A percentile compares a stretch with the other conserved stretches of the same genome.
Conservation (phyloP, 2,888 invertebrate genomes). For the Bombylius major region DNA sequence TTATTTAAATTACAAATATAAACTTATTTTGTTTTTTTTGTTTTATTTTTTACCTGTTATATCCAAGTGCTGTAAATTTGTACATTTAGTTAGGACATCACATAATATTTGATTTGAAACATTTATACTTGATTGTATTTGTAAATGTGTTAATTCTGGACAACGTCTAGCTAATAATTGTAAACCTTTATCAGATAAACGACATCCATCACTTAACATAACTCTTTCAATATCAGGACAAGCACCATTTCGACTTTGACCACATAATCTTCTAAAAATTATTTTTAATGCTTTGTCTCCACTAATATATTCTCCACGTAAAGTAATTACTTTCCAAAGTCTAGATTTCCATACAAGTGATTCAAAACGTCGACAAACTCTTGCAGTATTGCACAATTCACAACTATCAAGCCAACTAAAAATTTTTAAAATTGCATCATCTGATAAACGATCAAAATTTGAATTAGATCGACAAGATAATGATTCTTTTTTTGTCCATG, state of each 20-base stretch:
- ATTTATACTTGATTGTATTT: constrained; percentile 59
- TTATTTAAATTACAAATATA: neutral
- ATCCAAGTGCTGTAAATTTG: constrained; percentile 72
- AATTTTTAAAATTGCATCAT: constrained; percentile 54
- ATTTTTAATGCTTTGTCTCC: constrained; percentile 54
- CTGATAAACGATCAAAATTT: constrained; percentile 49
- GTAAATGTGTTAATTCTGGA: constrained; percentile 68
- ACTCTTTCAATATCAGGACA: constrained; percentile 56
- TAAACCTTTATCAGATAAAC: constrained; percentile 66
- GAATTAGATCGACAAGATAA: neutral
- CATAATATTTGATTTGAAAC: constrained; percentile 66
- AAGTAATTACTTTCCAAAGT: constrained; percentile 56
- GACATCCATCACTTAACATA: constrained; percentile 52
- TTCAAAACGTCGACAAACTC: constrained; percentile 65
- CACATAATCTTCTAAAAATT: constrained; percentile 50
- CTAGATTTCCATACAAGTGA: constrained; percentile 63
- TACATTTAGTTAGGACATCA: constrained; percentile 66
- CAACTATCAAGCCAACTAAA: constrained; percentile 58
- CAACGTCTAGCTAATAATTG: constrained; percentile 64
- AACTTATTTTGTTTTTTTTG: neutral
- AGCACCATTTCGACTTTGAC: constrained; percentile 51
- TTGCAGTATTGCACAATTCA: constrained; percentile 59
- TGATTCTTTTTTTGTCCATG: constrained; percentile 35
- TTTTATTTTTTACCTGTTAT: constrained; percentile 56
- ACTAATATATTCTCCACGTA: constrained; percentile 44